Base-by-base conservation (phyloP, 2,797 vertebrate genomes). In the Crocodylus rhombifer region DNA sequence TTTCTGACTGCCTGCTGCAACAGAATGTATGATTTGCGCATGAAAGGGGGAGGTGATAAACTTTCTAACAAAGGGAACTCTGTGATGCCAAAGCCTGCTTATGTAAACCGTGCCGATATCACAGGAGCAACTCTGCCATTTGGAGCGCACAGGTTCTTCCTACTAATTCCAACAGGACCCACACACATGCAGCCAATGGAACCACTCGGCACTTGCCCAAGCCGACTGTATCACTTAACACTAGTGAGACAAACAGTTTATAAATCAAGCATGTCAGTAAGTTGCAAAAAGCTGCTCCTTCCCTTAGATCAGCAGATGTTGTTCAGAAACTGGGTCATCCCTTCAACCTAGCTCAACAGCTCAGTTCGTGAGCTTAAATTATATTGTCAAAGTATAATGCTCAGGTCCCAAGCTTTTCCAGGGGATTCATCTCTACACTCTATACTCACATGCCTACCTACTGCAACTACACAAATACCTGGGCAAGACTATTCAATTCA, bases 131-230 rank as follows among this genome's bases (percentile, higher is more conserved):
- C 26, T 80, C 17, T 86, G 3, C 65, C 28, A 25, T 1, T 0
- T 15, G 33, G 14, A 83, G 12, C 0, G 1, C 23, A 3, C 5
- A 7, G 36, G 51, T 77, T 17, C 5, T 82, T 71, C 55, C 42
- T 57, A 62, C 25, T 3, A 4, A 2, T 3, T 16, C 8, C 36
- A 80, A 51, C 26, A 5, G 4, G 16, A 58, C 6, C 6, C 18
- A 1, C 4, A 1, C 15, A 7, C 2, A 1, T 2, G 10, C 36
- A 30, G 11, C 4, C 33, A 56, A 2, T 0, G 36, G n/a, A 91
- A 92, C 1, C 1, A 8, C 7, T 36, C 2, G 33, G 6, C 14
- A 30, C 4, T 3, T 33, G 5, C 14, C 67, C 67, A 69, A 69
- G 23, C 33, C 21, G 30, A 69, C 11, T 69, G 65, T 12, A 69